Evolutionary conservation across 53 echinoderm and acorn worm genomes (phyloP).

Genomic region (Apostichopus leukothele): DNA sequence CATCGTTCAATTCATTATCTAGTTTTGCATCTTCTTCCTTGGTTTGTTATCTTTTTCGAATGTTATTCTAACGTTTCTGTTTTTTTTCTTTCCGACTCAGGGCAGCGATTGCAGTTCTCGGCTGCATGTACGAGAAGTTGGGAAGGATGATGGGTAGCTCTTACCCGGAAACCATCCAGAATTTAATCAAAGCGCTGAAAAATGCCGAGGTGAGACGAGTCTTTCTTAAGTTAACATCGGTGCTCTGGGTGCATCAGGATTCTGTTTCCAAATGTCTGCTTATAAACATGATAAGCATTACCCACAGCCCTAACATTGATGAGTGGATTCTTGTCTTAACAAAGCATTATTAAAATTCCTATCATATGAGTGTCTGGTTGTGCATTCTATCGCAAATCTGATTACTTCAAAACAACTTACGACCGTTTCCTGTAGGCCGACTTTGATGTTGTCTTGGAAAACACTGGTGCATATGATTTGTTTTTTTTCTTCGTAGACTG

Average conservation of each 20-base stretch:
- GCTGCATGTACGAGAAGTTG: conserved; percentile 91
- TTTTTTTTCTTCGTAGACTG: too few species aligned
- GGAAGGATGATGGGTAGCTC: conserved; percentile 91
- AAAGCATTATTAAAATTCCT: background rate
- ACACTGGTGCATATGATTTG: too few species aligned
- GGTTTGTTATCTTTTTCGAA: background rate
- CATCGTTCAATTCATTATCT: too few species aligned
- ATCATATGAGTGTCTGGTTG: background rate
- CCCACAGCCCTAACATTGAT: background rate
- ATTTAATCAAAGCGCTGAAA: conserved; percentile 87
- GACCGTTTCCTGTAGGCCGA: too few species aligned
- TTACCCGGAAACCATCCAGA: conserved; percentile 87
- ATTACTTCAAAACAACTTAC: too few species aligned
- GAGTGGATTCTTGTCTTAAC: background rate
- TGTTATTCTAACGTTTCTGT: background rate
- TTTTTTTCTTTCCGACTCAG: conserved; percentile 50
- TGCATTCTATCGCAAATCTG: too few species aligned
- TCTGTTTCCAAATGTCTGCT: background rate
- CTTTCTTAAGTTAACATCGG: background rate
- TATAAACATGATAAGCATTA: background rate
- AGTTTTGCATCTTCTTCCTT: too few species aligned
- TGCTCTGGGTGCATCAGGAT: too few species aligned
- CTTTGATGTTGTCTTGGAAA: too few species aligned
- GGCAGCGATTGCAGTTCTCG: conserved; percentile 93
- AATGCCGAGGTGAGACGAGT: conserved; percentile 86